Evolutionary conservation across 2,113 vertebrate genomes (phyloP).

Genomic region (Acanthochromis polyacanthus): DNA sequence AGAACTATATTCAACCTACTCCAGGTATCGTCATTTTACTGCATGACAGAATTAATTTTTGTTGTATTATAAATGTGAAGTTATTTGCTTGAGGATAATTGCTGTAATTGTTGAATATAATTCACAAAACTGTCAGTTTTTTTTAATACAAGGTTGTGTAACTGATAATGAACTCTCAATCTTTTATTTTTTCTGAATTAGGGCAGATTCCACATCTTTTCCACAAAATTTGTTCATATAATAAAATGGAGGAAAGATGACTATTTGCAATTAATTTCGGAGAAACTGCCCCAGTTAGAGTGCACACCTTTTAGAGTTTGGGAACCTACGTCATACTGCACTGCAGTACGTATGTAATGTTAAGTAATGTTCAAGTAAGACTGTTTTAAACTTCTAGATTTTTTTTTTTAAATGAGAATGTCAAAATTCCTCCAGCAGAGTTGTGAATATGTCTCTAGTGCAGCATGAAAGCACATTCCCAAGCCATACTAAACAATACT

Average conservation of each 20-base stretch:
- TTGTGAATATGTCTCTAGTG: background rate
- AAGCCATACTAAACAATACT: background rate
- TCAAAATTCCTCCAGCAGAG: background rate
- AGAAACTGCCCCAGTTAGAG: background rate
- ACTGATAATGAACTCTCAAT: constrained; percentile 8
- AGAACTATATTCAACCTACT: background rate
- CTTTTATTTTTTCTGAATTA: constrained; percentile 10
- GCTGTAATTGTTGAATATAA: background rate
- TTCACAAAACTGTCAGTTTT: background rate
- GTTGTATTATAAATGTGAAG: background rate
- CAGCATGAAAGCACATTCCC: constrained; percentile 27
- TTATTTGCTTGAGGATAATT: background rate
- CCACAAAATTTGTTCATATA: constrained; percentile 16
- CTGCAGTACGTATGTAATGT: constrained; percentile 15
- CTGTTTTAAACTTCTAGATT: no score
- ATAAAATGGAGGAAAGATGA: constrained; percentile 8
- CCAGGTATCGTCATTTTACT: background rate
- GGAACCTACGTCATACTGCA: constrained; percentile 31
- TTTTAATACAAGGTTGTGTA: background rate
- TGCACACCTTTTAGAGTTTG: constrained; percentile 7
- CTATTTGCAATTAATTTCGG: constrained; percentile 9
- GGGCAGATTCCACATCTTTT: constrained; percentile 12
- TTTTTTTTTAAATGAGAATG: background rate
- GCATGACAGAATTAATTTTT: background rate
- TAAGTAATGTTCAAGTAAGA: background rate